A percentile compares a stretch with the other conserved stretches of the same genome.
Conservation (phyloP, 2,797 vertebrate species). For the Australoheros facetus region DNA sequence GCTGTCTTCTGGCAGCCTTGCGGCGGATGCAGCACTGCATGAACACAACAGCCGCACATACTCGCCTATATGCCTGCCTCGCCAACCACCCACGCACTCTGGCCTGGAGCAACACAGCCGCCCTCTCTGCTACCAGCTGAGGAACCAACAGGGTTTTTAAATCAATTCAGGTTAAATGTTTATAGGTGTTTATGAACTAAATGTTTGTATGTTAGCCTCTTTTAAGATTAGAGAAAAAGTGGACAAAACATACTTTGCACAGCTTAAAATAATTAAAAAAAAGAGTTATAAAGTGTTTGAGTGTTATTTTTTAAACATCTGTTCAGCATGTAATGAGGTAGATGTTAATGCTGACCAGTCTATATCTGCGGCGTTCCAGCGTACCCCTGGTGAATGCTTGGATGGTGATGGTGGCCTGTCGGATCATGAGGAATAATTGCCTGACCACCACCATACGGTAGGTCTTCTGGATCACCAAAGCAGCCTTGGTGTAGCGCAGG, state of each 20-base stretch:
- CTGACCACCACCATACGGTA: slow-evolving; percentile 76
- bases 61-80: slow-evolving; percentile 51
- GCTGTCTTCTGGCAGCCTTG: slow-evolving; percentile 71
- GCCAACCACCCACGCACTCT: slow-evolving; percentile 81
- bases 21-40: slow-evolving; percentile 85
- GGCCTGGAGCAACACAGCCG: slow-evolving; percentile 75
- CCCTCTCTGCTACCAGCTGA: slow-evolving; percentile 70
- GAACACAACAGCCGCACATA: slow-evolving; percentile 69
- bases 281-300: neutral
- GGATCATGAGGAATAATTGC: slow-evolving; percentile 63
- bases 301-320: neutral
- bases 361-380: slow-evolving; percentile 63
- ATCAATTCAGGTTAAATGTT: neutral
- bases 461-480: slow-evolving; percentile 79
- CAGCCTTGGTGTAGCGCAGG: slow-evolving; percentile 77
- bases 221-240: neutral
- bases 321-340: neutral
- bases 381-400: slow-evolving; percentile 80
- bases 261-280: neutral
- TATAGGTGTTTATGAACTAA: neutral
- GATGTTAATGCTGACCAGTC: slow-evolving; percentile 59
- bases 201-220: neutral
- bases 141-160: neutral
- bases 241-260: neutral
- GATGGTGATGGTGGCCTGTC: slow-evolving; percentile 75